Evolutionary conservation across 2,888 invertebrate genomes (phyloP).

Genomic region (Lepidocyrtoides sp.): DNA sequence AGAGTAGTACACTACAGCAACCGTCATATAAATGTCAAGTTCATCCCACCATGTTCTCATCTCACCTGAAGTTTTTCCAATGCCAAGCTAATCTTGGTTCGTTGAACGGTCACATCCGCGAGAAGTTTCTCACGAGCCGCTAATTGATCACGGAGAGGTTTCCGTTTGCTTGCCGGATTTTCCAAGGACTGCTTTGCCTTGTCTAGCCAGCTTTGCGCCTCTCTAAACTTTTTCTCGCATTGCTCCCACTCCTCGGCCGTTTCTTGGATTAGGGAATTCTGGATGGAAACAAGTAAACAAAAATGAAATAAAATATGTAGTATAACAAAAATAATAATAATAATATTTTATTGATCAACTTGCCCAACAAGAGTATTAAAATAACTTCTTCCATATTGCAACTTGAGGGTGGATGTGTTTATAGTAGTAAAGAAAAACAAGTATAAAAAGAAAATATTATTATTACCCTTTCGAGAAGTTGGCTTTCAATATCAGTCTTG

Average conservation of each 20-base stretch:
- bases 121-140: conserved; percentile 93
- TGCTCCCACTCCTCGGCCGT: conserved; percentile 98
- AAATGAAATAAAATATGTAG: background rate
- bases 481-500: conserved; percentile 94
- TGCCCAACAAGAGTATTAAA: conserved; percentile 1
- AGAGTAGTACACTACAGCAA: background rate
- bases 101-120: conserved; percentile 94
- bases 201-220: conserved; percentile 95
- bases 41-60: conserved; percentile 5
- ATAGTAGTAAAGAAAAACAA: background rate
- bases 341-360: conserved; percentile 35
- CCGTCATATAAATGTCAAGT: conserved; percentile 68
- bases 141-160: conserved; percentile 95
- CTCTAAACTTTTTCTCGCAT: conserved; percentile 97
- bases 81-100: conserved; percentile 95
- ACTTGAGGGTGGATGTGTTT: background rate
- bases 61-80: conserved; percentile 96
- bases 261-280: conserved; percentile 96
- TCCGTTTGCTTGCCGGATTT: conserved; percentile 94
- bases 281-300: conserved; percentile 86
- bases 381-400: background rate
- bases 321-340: conserved; percentile 22
- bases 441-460: background rate
- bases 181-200: conserved; percentile 93
- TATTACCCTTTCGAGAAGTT: conserved; percentile 93